Conservation (phyloP, 1,140 invertebrate genomes). For the Drosophila athabasca region DNA sequence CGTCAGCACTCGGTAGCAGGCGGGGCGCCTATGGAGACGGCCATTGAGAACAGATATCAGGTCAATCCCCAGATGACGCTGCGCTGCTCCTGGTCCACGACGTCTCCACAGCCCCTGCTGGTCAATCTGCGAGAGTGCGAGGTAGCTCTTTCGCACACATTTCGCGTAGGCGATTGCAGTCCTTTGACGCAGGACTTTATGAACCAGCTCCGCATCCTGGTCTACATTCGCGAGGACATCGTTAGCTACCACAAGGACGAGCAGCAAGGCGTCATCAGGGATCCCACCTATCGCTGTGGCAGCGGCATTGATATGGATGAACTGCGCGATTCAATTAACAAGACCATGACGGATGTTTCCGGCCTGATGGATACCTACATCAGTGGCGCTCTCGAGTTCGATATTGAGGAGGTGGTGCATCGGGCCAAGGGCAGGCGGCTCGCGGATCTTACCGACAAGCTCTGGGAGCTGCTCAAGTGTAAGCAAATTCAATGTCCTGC, state of each 20-base stretch:
- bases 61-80: conserved; percentile 67
- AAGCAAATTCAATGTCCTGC: neutral
- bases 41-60: conserved; percentile 74
- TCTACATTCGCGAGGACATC: conserved; percentile 77
- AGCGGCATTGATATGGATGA: conserved; percentile 74
- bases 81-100: conserved; percentile 55
- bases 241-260: conserved; percentile 50
- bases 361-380: conserved; percentile 47
- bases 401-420: conserved; percentile 74
- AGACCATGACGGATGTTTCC: conserved; percentile 71
- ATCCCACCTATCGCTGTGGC: conserved; percentile 70
- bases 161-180: conserved; percentile 59
- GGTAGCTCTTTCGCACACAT: conserved; percentile 63
- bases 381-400: conserved; percentile 37
- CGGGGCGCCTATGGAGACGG: conserved; percentile 39
- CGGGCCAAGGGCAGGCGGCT: conserved; percentile 53
- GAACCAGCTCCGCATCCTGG: conserved; percentile 70
- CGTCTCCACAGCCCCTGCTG: conserved; percentile 44
- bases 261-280: conserved; percentile 27
- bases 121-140: conserved; percentile 64
- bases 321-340: conserved; percentile 67
- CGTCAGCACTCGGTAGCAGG: conserved; percentile 25
- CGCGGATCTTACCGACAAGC: conserved; percentile 77
- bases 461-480: conserved; percentile 79
- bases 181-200: conserved; percentile 69